These are phyloP conservation scores for Eulacestoma nigropectus DNA, from an alignment of 2,113 vertebrate genomes.

Conservation along the genomic window DNA sequence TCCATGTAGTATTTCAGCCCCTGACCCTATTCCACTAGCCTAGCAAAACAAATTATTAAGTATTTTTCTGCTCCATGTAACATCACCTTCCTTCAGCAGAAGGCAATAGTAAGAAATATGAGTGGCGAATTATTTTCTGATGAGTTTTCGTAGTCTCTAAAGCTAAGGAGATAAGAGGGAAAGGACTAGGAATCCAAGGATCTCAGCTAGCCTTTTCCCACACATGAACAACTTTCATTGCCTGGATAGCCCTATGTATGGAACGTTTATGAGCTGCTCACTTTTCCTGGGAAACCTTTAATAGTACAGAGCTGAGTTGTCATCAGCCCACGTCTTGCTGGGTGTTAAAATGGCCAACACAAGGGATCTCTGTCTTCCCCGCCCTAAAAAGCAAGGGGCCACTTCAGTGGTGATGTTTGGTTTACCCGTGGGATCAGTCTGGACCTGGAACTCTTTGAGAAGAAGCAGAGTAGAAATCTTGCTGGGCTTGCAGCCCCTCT, in stretches of 20 bases:
- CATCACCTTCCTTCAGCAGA: background rate
- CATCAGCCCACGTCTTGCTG: background rate
- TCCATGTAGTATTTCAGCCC: background rate
- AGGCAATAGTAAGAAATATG: background rate
- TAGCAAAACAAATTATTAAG: background rate
- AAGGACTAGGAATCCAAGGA: background rate
- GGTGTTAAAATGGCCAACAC: background rate
- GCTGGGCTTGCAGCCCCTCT: background rate
- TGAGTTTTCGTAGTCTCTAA: background rate
- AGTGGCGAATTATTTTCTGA: background rate
- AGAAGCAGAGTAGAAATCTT: background rate
- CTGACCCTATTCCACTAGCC: background rate
- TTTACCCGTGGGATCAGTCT: background rate
- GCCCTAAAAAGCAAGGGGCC: background rate
- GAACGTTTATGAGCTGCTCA: background rate
- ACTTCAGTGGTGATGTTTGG: accelerated
- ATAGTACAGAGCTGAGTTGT: background rate
- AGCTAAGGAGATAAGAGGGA: background rate
- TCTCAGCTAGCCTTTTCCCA: background rate
- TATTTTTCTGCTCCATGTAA: background rate
- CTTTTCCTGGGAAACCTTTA: background rate
- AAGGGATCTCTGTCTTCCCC: background rate
- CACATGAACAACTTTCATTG: background rate
- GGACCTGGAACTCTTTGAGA: background rate
- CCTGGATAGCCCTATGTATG: background rate